Evolutionary conservation across 1,140 invertebrate genomes (phyloP).

Genomic region (Hypothenemus hampei): DNA sequence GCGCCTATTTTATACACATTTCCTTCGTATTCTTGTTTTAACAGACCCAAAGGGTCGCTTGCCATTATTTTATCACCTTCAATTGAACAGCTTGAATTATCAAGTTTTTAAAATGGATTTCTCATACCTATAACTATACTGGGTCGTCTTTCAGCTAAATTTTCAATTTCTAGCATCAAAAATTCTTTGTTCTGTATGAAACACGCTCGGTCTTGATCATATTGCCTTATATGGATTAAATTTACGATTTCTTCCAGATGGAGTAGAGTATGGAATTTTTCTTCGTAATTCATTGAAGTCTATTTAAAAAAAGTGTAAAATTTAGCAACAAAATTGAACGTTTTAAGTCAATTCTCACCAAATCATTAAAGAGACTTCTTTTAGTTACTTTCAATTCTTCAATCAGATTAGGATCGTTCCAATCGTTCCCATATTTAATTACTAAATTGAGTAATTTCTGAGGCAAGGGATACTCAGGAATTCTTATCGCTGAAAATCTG

Average conservation of each 20-base stretch:
- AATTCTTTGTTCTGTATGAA: slow-evolving; percentile 62
- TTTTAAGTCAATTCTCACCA: too few species aligned
- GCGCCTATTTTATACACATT: slow-evolving; percentile 38
- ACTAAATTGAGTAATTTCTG: slow-evolving; percentile 51
- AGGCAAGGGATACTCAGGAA: slow-evolving; percentile 55
- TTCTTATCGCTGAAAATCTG: slow-evolving; percentile 51
- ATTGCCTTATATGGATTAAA: slow-evolving; percentile 60
- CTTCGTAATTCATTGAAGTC: slow-evolving; percentile 52
- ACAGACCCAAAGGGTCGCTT: slow-evolving; percentile 46
- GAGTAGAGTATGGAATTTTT: slow-evolving; percentile 65
- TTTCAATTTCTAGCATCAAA: slow-evolving; percentile 69
- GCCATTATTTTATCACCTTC: slow-evolving; percentile 64
- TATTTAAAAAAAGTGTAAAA: not conserved
- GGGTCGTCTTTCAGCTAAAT: slow-evolving; percentile 77
- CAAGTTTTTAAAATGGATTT: not conserved
- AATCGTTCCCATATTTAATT: slow-evolving; percentile 10
- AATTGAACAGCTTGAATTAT: not conserved
- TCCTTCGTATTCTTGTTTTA: slow-evolving; percentile 42
- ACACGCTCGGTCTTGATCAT: slow-evolving; percentile 61
- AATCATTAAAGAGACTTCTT: slow-evolving; percentile 48
- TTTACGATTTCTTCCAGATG: slow-evolving; percentile 73
- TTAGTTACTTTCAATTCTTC: slow-evolving; percentile 45
- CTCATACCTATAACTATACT: slow-evolving; percentile 62
- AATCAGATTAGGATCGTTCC: slow-evolving; percentile 1
- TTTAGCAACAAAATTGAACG: too few species aligned